phyloP scores from a whole-genome alignment of 2,888 invertebrate genomes.

The Ochropleura leucogaster region DNA sequence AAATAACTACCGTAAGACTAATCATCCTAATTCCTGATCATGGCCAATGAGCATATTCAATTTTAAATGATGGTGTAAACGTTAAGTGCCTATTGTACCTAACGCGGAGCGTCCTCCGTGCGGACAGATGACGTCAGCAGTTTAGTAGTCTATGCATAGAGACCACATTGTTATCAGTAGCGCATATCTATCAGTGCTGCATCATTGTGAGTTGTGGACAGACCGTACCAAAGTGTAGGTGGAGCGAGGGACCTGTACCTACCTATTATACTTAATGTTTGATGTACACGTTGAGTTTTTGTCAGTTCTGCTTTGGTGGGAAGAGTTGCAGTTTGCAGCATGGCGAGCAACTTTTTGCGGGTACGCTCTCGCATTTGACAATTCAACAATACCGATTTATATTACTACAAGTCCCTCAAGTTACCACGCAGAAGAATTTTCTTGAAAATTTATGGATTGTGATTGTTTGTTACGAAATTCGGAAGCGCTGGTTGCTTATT shows the following conservation, averaged over 20 bases:
- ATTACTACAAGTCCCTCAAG: neutral
- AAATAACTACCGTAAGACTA: neutral
- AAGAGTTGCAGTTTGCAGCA: neutral
- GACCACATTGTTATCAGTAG: slow-evolving; percentile 30
- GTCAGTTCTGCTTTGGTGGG: neutral
- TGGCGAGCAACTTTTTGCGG: neutral
- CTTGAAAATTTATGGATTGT: neutral
- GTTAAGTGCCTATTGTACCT: slow-evolving; percentile 17
- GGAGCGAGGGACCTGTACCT: neutral
- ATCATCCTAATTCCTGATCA: neutral
- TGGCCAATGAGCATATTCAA: neutral
- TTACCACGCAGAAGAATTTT: neutral
- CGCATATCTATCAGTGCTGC: slow-evolving; percentile 30
- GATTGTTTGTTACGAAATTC: neutral
- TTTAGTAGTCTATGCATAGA: slow-evolving; percentile 20
- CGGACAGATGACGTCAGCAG: slow-evolving; percentile 25
- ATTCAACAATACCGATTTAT: neutral
- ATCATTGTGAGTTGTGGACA: slow-evolving; percentile 16
- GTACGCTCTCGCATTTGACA: neutral
- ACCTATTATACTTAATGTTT: neutral
- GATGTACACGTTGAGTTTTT: neutral
- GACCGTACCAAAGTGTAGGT: neutral
- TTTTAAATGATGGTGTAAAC: neutral
- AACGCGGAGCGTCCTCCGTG: neutral
- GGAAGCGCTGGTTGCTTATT: neutral